A percentile compares a stretch with the other conserved stretches of the same genome.
Conservation (phyloP, 2,888 invertebrate genomes). For the Leucania comma region DNA sequence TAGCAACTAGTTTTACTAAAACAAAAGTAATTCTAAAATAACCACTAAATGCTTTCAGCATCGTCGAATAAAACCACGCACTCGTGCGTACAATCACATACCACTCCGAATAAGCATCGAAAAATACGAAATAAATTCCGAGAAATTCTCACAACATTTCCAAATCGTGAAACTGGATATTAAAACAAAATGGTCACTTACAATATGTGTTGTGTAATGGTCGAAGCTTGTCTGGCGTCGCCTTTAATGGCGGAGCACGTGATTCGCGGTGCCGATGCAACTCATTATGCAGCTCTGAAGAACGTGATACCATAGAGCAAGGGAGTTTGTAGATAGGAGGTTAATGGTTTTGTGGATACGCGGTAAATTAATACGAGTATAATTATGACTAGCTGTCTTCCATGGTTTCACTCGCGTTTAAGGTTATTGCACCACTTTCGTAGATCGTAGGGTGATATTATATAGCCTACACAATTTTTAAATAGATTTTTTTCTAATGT, state of each 20-base stretch:
- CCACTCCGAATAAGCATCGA: slow-evolving; percentile 27
- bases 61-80: slow-evolving; percentile 16
- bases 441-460: too few relatives aligned
- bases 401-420: too few relatives aligned
- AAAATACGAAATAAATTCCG: slow-evolving; percentile 44
- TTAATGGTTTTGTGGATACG: background rate
- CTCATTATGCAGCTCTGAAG: slow-evolving; percentile 73
- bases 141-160: slow-evolving; percentile 53
- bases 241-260: slow-evolving; percentile 71
- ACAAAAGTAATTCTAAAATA: background rate
- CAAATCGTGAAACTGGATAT: slow-evolving; percentile 58
- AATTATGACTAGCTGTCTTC: too few relatives aligned
- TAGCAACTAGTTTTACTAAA: background rate
- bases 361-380: background rate
- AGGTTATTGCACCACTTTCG: too few relatives aligned
- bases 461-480: too few relatives aligned
- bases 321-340: slow-evolving; percentile 6
- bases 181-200: slow-evolving; percentile 62
- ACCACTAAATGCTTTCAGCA: slow-evolving; percentile 12
- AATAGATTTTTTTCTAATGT: too few relatives aligned
- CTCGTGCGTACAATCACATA: slow-evolving; percentile 24
- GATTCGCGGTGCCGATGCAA: slow-evolving; percentile 72
- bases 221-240: slow-evolving; percentile 64
- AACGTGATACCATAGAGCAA: slow-evolving; percentile 68
- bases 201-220: slow-evolving; percentile 66